Evolutionary conservation across 2,888 invertebrate species (phyloP), one percentile per base, ranked within the genome.

Genomic region (Lasioglossum marginatum): DNA sequence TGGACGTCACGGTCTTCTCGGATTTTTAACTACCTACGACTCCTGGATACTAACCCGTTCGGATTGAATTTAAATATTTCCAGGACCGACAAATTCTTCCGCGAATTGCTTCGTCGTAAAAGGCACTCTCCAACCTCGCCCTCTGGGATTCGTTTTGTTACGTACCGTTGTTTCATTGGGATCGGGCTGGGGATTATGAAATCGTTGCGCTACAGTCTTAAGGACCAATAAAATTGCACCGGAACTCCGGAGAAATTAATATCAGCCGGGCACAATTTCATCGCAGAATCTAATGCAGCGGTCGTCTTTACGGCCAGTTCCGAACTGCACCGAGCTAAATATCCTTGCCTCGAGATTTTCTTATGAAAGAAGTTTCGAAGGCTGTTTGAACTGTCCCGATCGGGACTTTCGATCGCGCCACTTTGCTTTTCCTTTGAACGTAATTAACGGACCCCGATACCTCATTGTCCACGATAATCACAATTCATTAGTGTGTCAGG

Each of bases 61-160:
- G 86, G 87, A 92, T 91, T 91, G 91, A 91, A 92, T 91, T 91
- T 90, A 92, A 91, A 91, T 91, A 90, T 90, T 91, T 89, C 89
- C 88, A 83, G 80, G 85, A 60, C 85, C 86, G 89, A 89, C 92
- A 83, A 91, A 92, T 89, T 90, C 89, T 89, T 89, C 86, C 82
- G 81, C 91, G 88, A 88, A 88, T 90, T 86, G 88, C 86, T 72
- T 74, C 27, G 34, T 89, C 90, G 90, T 90, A 87, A 90, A 90
- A 66, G 85, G 81, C 14, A 27, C 52, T 63, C 63, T 10, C 75
- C 43, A 16, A 4, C 23, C 66, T 23, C 43, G 2, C 37, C 43
- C 0, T 16, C 45, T 34, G 48, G 60, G 79, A 66, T 85, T 89
- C 88, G 83, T 83, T 82, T 86, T 77, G 72, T 83, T 76, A 77